Base-by-base conservation (phyloP, 2,113 vertebrate genomes). In the Rhinoptilus africanus region DNA sequence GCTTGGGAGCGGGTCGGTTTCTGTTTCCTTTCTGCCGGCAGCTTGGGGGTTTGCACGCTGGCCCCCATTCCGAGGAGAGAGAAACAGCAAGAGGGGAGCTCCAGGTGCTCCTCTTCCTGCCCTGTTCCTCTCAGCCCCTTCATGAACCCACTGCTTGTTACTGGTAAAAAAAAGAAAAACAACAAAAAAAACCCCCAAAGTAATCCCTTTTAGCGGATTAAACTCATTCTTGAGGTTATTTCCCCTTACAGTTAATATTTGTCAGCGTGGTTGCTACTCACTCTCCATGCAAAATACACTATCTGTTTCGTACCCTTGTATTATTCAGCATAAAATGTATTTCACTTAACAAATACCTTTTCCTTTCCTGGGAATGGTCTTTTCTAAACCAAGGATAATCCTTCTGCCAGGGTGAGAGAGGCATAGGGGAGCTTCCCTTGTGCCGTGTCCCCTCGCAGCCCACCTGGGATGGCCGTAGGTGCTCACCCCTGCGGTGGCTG, bases 401-500 rank as follows among this genome's bases (percentile, higher is more conserved):
- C 20, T 19, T 35, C 22, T 41, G 23, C 43, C 21, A 28, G 41
- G 0, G 1, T 28, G 32, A 34, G 68, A 84, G 67, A 30, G 47
- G 54, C 28, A 10, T 37, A 34, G 35, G 41, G 66, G 24, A 8
- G 20, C 17, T 23, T 5, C 19, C 28, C 48, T 48, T 16, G 1
- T 3, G 18, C 37, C 22, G 9, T 7, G 19, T 5, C 50, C 28
- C 14, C 41, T 43, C 9, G 2, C 32, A 22, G 51, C 7, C 0
- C 3, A 1, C 47, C 37, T 10, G 53, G 27, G 16, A 5, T 0
- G 10, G 22, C 50, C 6, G 2, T 3, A 8, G 22, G 57, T 27
- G 14, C 48, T 22, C 13, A 12, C 1, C 30, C 39, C 39, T 3
- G 45, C 0, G 1, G 14, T 5, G 1, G 9, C 7, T 8, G 14